Evolutionary conservation across 37 sponge, comb jelly and placozoan species (phyloP).

Genomic region (Halichondria panicea): DNA sequence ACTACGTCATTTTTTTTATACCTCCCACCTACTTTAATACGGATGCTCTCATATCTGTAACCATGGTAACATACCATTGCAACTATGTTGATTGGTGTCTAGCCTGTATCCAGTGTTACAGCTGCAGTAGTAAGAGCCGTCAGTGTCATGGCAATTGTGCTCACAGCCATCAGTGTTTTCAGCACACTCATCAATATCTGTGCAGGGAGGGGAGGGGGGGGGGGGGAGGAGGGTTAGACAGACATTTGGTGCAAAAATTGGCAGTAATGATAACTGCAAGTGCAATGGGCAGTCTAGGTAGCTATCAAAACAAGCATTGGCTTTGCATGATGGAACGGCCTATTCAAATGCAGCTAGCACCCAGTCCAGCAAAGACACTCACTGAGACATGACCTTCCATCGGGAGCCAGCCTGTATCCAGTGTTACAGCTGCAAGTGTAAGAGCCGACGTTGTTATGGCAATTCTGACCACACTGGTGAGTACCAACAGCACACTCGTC

Average conservation of each 20-base stretch:
- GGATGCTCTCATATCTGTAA: neutral
- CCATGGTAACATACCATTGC: conserved; percentile 6
- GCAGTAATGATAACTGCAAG: no score
- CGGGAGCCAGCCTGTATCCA: neutral
- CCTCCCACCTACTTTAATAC: neutral
- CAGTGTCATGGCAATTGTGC: conserved; percentile 3
- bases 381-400: neutral
- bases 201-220: neutral
- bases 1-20: no score
- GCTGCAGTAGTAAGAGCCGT: neutral
- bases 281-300: no score
- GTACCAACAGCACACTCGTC: neutral
- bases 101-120: conserved; percentile 12
- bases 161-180: neutral
- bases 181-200: conserved; percentile 14
- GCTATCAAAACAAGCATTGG: no score
- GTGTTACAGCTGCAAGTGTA: conserved; percentile 1
- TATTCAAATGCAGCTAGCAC: no score
- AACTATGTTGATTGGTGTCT: neutral
- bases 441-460: neutral
- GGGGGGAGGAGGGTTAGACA: no score
- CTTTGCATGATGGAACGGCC: no score
- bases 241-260: no score
- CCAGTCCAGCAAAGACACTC: no score
- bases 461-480: neutral